Base-by-base conservation (phyloP, 1,140 invertebrate species). In the Lasioglossum albipes region DNA sequence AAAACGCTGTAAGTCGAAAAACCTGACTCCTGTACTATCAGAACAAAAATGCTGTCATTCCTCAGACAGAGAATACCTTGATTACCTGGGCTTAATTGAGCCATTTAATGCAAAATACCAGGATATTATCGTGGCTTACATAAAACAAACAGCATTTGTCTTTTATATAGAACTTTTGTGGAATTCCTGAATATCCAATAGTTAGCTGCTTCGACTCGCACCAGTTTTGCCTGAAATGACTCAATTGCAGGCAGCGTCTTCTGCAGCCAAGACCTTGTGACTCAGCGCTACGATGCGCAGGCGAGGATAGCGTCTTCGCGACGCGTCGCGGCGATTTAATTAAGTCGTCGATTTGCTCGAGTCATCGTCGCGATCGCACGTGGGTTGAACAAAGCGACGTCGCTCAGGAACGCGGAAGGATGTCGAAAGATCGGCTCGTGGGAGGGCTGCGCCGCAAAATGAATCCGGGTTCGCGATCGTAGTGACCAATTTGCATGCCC, bases 381-480 rank as follows among this genome's bases (percentile, higher is more conserved):
- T 85, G 83, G 84, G 83, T 22, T 69, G 77, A 82, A 85, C 84
- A 85, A 86, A 85, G 75, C 80, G 80, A 86, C 84, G 81, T 61
- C 73, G 62, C 54, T 31, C 4, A 18, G 84, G 84, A 86, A 86
- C 75, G 83, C 84, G 84, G 84, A 86, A 86, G 77, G 74, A 70
- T 77, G 72, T 52, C 52, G 82, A 68, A 71, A 67, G 72, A 69
- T 81, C 68, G 82, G 52, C 22, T 42, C 69, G 77, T 74, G 65
- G 70, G 70, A 57, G 70, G 75, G 0, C 20, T 20, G 31, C 27
- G 31, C 5, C 12, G 20, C 18, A 12, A 72, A 71, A 78, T 64
- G 45, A 71, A 52, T 54, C 61, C 16, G 9, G 42, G 42, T 42
- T 27, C 22, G 42, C 66, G 42, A 42, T 49, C 66, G 3, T 5